Evolutionary conservation across 2,888 invertebrate species (phyloP), one percentile per base, ranked within the genome.

Genomic region (Pycnomerus fuliginosus): DNA sequence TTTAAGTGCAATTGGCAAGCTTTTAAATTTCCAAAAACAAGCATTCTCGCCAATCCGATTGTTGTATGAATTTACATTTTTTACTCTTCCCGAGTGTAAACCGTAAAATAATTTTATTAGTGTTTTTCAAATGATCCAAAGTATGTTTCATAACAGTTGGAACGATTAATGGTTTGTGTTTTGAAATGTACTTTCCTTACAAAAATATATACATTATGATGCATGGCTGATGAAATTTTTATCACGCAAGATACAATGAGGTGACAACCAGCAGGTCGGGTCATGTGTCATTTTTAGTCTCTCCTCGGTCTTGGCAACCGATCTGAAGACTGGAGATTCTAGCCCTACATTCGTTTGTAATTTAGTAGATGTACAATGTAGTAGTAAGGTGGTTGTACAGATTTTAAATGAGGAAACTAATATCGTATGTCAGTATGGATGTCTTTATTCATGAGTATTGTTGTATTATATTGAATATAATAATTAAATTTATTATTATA

Each of bases 351-450:
- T 48, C 52, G 38, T 52, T 46, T 46, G 49, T 44, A 51, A 28
- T 48, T 58, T 61, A 62, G 59, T 70, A 67, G 68, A 59, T 68
- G 67, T 69, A 69, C 64, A 65, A 65, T 65, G 68, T 71, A 70
- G n/a, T n/a, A n/a, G 70, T 58, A 50, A 61, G 70, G 70, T 70
- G 71, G 67, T 68, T 71, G 71, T 71, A 71, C 71, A 71, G 67
- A 68, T 62, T 64, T 66, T 64, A 61, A 62, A 56, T 36, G 47
- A 51, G 49, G 53, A 55, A 58, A 61, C 60, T 61, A 60, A 60
- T 58, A 58, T 58, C 56, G 55, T 56, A 40, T 51, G 55, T n/a
- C n/a, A n/a, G 41, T 52, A 58, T 61, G 62, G 55, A 61, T 58
- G 55, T 58, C 51, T 52, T 58, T 56, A 55, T 60, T 58, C 58